These are phyloP conservation scores for Protomyctophum bolini DNA, from an alignment of 2,113 vertebrate genomes.

Conservation along the genomic window DNA sequence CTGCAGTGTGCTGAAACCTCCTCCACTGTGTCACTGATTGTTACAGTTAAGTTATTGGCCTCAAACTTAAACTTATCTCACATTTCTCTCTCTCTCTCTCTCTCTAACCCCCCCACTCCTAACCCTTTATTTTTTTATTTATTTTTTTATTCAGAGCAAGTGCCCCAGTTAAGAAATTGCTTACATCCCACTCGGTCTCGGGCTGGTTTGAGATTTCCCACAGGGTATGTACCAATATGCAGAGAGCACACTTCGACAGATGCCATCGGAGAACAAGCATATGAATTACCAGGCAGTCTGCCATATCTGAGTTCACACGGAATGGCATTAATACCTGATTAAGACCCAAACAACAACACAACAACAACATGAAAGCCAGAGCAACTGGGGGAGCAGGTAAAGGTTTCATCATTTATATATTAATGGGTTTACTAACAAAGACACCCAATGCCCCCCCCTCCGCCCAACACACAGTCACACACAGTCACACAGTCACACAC, in stretches of 20 bases:
- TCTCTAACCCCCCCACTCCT: conserved; percentile 2
- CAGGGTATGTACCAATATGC: conserved; percentile 85
- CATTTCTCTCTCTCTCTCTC: conserved; percentile 19
- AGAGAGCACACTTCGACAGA: conserved; percentile 84
- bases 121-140: conserved; percentile 16
- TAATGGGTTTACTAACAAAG: conserved; percentile 85
- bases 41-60: conserved; percentile 71
- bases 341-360: conserved; percentile 85
- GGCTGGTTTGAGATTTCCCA: conserved; percentile 82
- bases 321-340: conserved; percentile 87
- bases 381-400: conserved; percentile 86
- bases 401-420: conserved; percentile 86
- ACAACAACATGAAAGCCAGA: conserved; percentile 86
- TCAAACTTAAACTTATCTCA: conserved; percentile 69
- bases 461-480: conserved; percentile 31
- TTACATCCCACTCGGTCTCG: conserved; percentile 81
- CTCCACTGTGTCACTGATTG: conserved; percentile 62
- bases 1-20: conserved; percentile 52
- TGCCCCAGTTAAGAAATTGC: conserved; percentile 85
- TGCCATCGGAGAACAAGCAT: conserved; percentile 87
- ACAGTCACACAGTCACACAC: too few relatives aligned
- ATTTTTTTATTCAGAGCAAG: conserved; percentile 69
- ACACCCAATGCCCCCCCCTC: conserved; percentile 64
- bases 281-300: conserved; percentile 85
- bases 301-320: conserved; percentile 85